Evolutionary conservation across 2,113 vertebrate species (phyloP).

Genomic region (Epinephelus cyanopodus): DNA sequence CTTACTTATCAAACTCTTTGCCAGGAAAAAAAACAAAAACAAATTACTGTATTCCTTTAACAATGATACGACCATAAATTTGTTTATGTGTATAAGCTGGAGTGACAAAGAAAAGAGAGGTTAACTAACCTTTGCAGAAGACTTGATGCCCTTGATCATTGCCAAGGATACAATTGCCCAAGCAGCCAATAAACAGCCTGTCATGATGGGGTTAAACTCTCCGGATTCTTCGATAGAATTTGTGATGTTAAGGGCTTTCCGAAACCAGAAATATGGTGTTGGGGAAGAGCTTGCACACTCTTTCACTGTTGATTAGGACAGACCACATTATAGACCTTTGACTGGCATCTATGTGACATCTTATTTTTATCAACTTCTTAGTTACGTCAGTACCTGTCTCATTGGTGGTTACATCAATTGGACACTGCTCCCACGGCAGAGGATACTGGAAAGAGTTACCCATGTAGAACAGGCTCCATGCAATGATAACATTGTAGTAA

Average conservation of each 20-base stretch:
- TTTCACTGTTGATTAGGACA: constrained; percentile 75
- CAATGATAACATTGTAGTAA: constrained; percentile 88
- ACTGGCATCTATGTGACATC: not conserved
- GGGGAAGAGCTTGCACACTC: constrained; percentile 86
- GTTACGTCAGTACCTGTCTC: constrained; percentile 69
- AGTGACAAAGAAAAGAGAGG: not conserved
- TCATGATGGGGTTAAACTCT: constrained; percentile 82
- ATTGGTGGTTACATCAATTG: constrained; percentile 77
- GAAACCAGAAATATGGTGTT: constrained; percentile 90
- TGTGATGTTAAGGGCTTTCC: constrained; percentile 87
- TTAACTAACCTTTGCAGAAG: constrained; percentile 84
- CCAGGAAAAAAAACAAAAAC: not conserved
- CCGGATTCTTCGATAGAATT: constrained; percentile 84
- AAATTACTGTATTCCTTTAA: not conserved
- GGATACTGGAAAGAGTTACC: constrained; percentile 88
- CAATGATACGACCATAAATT: not conserved
- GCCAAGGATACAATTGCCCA: constrained; percentile 85
- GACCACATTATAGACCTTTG: not conserved
- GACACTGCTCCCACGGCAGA: constrained; percentile 88
- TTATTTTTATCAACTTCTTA: not conserved
- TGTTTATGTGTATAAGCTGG: not conserved
- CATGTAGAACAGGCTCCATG: constrained; percentile 88
- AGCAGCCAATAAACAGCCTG: constrained; percentile 83
- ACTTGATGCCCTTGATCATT: constrained; percentile 89
- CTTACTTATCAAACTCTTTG: not conserved